Conservation (phyloP, 2,113 vertebrate genomes). For the Numida meleagris region DNA sequence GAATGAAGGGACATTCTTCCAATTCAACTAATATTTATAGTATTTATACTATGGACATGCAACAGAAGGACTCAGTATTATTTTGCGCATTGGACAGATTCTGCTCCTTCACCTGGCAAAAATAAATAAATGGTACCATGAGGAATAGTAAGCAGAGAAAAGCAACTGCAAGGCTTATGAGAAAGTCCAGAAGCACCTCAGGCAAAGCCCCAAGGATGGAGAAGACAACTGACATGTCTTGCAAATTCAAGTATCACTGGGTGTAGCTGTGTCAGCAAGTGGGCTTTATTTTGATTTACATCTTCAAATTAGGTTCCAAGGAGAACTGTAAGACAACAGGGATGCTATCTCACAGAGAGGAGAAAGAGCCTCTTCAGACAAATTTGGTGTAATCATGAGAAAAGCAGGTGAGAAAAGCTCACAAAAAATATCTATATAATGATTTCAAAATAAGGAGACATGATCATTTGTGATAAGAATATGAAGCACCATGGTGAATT, state of each 20-base stretch:
- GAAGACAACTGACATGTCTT: not conserved
- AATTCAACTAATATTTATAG: not conserved
- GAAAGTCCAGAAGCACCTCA: not conserved
- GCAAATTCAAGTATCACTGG: not conserved
- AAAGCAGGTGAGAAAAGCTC: not conserved
- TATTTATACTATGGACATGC: not conserved
- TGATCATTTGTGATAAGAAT: not conserved
- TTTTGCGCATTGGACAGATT: not conserved
- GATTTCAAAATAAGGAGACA: not conserved
- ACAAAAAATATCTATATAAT: not conserved
- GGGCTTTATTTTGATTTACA: not conserved
- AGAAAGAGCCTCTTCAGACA: not conserved
- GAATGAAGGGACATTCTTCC: not conserved
- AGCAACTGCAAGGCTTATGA: not conserved
- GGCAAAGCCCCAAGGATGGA: not conserved
- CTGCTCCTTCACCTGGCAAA: not conserved
- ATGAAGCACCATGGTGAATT: not conserved
- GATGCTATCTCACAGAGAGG: not conserved
- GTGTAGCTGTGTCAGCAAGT: not conserved
- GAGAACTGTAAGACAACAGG: not conserved
- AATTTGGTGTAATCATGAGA: not conserved
- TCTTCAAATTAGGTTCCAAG: not conserved
- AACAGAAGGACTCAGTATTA: not conserved
- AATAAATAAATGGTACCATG: not conserved
- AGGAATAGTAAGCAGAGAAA: not conserved